Percentiles rank a stretch among this genome's conserved stretches.
phyloP scores from a whole-genome alignment of 2,797 vertebrate species.

The Pseudomugil gertrudae region DNA sequence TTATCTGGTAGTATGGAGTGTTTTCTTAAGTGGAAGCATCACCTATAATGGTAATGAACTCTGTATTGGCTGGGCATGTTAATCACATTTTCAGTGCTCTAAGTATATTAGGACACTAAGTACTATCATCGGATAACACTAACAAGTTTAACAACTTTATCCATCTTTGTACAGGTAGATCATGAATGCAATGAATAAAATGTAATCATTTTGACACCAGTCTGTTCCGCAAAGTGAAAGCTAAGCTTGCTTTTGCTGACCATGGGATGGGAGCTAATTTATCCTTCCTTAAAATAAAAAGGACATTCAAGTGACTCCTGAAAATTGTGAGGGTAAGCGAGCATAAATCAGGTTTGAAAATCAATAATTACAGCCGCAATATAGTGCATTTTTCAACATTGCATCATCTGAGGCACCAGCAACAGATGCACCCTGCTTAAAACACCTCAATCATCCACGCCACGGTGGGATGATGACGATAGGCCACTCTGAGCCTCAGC shows the following conservation, averaged over 20 bases:
- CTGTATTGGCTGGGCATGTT: neutral
- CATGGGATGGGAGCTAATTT: slow-evolving; percentile 35
- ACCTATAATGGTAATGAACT: neutral
- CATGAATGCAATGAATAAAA: slow-evolving; percentile 12
- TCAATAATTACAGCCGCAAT: slow-evolving; percentile 55
- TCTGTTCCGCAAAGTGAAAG: slow-evolving; percentile 14
- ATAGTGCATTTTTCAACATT: slow-evolving; percentile 29
- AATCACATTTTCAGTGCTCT: slow-evolving; percentile 1
- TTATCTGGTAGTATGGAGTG: neutral
- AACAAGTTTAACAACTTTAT: neutral
- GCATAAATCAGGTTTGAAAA: slow-evolving; percentile 58
- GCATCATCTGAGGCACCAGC: slow-evolving; percentile 48
- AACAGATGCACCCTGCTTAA: slow-evolving; percentile 27
- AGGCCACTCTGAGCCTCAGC: slow-evolving; percentile 22
- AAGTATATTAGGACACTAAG: slow-evolving; percentile 5
- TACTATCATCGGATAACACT: neutral
- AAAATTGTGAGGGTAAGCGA: slow-evolving; percentile 47
- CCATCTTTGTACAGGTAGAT: slow-evolving; percentile 1
- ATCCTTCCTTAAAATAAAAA: slow-evolving; percentile 23
- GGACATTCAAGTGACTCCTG: slow-evolving; percentile 47
- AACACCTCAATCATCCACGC: slow-evolving; percentile 57
- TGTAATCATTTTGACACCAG: slow-evolving; percentile 7
- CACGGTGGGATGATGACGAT: slow-evolving; percentile 57
- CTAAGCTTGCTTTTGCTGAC: slow-evolving; percentile 16
- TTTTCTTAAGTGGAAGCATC: slow-evolving; percentile 7